Evolutionary conservation across 23 tunicate genomes (phyloP).

Genomic region (Trididemnum clinides): DNA sequence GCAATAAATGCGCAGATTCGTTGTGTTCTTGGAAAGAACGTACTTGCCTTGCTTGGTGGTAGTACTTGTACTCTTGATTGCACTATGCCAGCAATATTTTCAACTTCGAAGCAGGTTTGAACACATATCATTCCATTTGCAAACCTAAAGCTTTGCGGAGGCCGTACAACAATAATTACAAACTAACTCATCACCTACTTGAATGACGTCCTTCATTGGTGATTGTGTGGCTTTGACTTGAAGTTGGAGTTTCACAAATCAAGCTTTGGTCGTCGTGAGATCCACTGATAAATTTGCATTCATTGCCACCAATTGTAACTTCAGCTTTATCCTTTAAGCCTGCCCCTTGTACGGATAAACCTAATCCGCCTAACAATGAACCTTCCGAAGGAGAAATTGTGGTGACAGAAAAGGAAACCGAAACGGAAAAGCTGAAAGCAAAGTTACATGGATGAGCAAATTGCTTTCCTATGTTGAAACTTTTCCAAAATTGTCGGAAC

Average conservation of each 20-base stretch:
- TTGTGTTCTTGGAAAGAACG: too few species aligned
- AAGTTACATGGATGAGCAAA: too few species aligned
- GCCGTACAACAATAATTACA: too few species aligned
- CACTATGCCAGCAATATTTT: too few species aligned
- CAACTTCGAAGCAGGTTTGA: too few species aligned
- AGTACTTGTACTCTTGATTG: too few species aligned
- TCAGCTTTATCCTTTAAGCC: conserved; percentile 43
- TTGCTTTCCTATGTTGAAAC: too few species aligned
- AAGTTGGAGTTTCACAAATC: conserved; percentile 48
- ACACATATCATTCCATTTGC: too few species aligned
- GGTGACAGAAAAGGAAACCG: conserved; percentile 16
- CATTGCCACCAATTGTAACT: conserved; percentile 53
- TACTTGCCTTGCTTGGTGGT: too few species aligned
- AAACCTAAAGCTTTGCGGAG: too few species aligned
- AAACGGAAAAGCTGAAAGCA: background rate
- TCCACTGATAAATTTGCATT: conserved; percentile 14
- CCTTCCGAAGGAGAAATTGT: conserved; percentile 30
- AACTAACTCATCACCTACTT: conserved; percentile 59
- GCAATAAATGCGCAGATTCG: too few species aligned
- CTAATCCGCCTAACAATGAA: conserved; percentile 69
- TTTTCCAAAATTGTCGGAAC: too few species aligned
- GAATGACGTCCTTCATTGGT: conserved; percentile 65
- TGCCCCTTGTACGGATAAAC: conserved; percentile 36
- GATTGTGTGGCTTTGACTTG: conserved; percentile 38
- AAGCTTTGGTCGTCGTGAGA: background rate